Conservation (phyloP, 2,888 invertebrate genomes). For the Congeria kusceri region DNA sequence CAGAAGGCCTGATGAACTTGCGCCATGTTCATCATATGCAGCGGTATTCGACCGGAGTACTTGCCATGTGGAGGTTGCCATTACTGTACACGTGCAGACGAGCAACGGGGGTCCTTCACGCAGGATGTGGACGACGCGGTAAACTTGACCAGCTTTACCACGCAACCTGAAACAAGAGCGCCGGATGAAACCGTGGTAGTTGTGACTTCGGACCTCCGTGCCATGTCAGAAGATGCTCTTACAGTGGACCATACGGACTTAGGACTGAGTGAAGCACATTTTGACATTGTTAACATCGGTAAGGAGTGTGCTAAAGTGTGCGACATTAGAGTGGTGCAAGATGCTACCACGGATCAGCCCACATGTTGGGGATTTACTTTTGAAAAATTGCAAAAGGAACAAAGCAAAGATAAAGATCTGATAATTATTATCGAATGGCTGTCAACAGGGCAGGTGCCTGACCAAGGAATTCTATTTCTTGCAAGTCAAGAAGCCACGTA, state of each 20-base stretch:
- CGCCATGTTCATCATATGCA: too few species aligned
- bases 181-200: too few species aligned
- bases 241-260: too few species aligned
- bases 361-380: conserved; percentile 8
- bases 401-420: conserved; percentile 10
- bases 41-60: too few species aligned
- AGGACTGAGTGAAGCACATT: too few species aligned
- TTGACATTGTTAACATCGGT: too few species aligned
- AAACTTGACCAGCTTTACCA: too few species aligned
- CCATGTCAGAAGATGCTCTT: too few species aligned
- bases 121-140: conserved; percentile 19
- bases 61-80: conserved; percentile 34
- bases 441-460: not conserved
- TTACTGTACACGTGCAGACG: conserved; percentile 31
- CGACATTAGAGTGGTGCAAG: not conserved
- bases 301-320: not conserved
- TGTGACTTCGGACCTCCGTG: too few species aligned
- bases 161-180: too few species aligned
- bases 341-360: not conserved
- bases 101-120: conserved; percentile 20
- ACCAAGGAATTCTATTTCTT: conserved; percentile 1
- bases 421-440: conserved; percentile 7
- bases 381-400: conserved; percentile 9
- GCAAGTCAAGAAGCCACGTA: conserved; percentile 8
- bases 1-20: too few species aligned